phyloP scores from a whole-genome alignment of 2,797 vertebrate genomes.

The Chrosomus eos region DNA sequence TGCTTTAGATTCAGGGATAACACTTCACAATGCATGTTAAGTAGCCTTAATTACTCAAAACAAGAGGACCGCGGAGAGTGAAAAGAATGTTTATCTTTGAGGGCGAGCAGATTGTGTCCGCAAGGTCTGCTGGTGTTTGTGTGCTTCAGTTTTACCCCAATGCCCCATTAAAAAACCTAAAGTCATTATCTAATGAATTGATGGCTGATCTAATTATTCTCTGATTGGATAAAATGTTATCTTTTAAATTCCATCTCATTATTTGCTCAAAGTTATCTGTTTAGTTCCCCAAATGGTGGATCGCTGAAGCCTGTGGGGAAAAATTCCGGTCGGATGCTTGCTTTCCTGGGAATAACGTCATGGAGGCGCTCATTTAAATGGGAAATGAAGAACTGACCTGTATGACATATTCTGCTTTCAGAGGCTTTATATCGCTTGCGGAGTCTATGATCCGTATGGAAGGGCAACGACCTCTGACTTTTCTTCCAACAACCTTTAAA shows the following conservation, averaged over 20 bases:
- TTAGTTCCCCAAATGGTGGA: conserved; percentile 28
- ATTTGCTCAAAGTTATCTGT: conserved; percentile 51
- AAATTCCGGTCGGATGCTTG: conserved; percentile 10
- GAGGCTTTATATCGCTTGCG: neutral
- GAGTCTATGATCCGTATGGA: conserved; percentile 27
- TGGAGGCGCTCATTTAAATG: neutral
- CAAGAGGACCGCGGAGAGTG: conserved; percentile 70
- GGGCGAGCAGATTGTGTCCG: conserved; percentile 59
- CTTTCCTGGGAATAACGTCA: conserved; percentile 2
- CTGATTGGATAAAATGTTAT: conserved; percentile 74
- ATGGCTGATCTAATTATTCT: conserved; percentile 76
- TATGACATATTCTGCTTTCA: conserved; percentile 5
- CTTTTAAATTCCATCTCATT: conserved; percentile 51
- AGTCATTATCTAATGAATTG: conserved; percentile 69
- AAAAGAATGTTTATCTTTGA: conserved; percentile 70
- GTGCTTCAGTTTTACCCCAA: conserved; percentile 31
- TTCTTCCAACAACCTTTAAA: conserved; percentile 22
- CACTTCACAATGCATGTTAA: conserved; percentile 66
- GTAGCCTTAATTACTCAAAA: conserved; percentile 75
- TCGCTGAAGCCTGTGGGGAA: conserved; percentile 17
- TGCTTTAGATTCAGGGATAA: conserved; percentile 74
- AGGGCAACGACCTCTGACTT: conserved; percentile 6
- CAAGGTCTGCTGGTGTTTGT: conserved; percentile 40
- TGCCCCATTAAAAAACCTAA: conserved; percentile 46
- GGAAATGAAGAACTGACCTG: conserved; percentile 26